Percentiles rank a stretch among this genome's conserved stretches.
Evolutionary conservation across 2,113 vertebrate genomes (phyloP).

Genomic region (Macquaria australasica): DNA sequence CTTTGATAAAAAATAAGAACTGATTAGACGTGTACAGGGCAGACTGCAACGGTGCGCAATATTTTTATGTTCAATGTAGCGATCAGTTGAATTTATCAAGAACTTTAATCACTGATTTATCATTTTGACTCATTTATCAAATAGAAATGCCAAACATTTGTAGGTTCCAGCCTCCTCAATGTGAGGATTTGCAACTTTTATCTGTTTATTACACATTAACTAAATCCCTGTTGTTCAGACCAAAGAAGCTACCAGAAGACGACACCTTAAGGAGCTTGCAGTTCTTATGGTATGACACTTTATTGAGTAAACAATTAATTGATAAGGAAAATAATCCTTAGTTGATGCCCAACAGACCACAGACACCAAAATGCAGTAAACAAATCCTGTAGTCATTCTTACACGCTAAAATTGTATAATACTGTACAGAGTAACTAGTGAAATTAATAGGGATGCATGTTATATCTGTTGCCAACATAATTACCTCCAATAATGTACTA

Average conservation of each 20-base stretch:
- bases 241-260: neutral
- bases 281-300: neutral
- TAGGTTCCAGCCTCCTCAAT: neutral
- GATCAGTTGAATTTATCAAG: neutral
- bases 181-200: neutral
- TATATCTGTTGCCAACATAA: neutral
- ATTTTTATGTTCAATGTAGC: neutral
- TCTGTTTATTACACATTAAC: neutral
- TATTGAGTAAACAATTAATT: neutral
- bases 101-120: neutral
- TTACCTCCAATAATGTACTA: neutral
- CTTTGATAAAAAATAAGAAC: conserved; percentile 13
- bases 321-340: neutral
- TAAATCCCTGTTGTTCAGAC: neutral
- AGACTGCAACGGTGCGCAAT: neutral
- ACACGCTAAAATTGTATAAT: too few species aligned
- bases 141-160: neutral
- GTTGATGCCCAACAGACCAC: neutral
- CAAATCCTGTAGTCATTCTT: neutral
- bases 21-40: neutral
- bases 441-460: neutral
- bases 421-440: neutral
- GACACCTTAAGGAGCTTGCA: neutral
- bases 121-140: neutral
- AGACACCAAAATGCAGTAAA: neutral